Base-by-base conservation (phyloP, 2,888 invertebrate genomes). In the Caenorhabditis virilis region DNA sequence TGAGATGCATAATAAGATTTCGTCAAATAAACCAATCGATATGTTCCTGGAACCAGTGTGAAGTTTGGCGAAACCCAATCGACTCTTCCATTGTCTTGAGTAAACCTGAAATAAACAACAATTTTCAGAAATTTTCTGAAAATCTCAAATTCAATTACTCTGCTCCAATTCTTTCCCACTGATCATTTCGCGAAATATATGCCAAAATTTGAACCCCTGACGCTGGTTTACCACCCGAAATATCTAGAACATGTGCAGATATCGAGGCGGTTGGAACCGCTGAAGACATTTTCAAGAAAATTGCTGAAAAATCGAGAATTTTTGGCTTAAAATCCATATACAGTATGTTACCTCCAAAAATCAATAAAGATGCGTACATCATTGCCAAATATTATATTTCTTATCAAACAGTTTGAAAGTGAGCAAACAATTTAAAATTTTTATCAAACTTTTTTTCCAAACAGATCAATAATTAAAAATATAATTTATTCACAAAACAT, bases 191-290 rank as follows among this genome's bases (percentile, higher is more conserved):
- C 23, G 59, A 61, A 47, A 65, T 47, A 36, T 58, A 74, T 1
- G 75, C 69, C 1, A 73, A 26, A 27, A 78, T 57, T 42, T 72
- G 70, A 22, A 78, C 53, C 25, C 68, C 71, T 2, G 16, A 56
- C 2, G 74, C 78, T 22, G 78, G 78, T 9, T 41, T 27, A 3
- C 78, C 78, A 22, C 52, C 67, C 20, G 78, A 59, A 45, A 72
- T 78, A 55, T 78, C 78, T 38, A 78, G 54, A 15, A 78, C 78
- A 49, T 78, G 78, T 20, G 78, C 65, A 0, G 71, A 72, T 39
- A 67, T 67, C 0, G 70, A 70, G 16, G 66, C 67, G 3, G 64
- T 67, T 22, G 70, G 70, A 6, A 65, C 58, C 15, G n/a, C n/a
- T n/a, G n/a, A n/a, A n/a, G n/a, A n/a, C n/a, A n/a, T n/a, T n/a